Evolutionary conservation across 2,888 invertebrate genomes (phyloP).

Genomic region (Ennomos erosarius): DNA sequence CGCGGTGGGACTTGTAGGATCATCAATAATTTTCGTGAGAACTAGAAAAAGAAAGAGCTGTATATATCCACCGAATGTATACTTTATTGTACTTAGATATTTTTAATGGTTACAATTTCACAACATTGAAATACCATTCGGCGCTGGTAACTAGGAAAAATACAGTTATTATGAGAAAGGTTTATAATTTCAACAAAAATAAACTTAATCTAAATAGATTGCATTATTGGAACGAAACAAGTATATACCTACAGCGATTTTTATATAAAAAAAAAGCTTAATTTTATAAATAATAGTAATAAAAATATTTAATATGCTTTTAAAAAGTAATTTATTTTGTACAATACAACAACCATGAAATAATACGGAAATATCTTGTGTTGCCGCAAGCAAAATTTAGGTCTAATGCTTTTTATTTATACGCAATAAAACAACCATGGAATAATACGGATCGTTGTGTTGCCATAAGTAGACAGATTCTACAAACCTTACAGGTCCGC

Average conservation of each 20-base stretch:
- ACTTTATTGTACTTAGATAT: slow-evolving; percentile 30
- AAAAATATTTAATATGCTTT: slow-evolving; percentile 20
- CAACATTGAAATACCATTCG: slow-evolving; percentile 13
- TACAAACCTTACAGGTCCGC: slow-evolving; percentile 18
- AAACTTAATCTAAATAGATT: slow-evolving; percentile 35
- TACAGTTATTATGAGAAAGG: slow-evolving; percentile 12
- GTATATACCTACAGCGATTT: slow-evolving; percentile 37
- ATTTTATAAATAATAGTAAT: slow-evolving; percentile 17
- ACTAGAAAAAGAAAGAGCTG: slow-evolving; percentile 6
- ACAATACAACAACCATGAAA: slow-evolving; percentile 17
- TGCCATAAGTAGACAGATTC: neutral
- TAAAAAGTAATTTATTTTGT: slow-evolving; percentile 19
- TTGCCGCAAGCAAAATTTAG: slow-evolving; percentile 6
- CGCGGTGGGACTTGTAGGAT: no score
- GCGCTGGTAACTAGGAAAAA: slow-evolving; percentile 32
- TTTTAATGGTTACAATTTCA: slow-evolving; percentile 12
- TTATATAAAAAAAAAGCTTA: slow-evolving; percentile 28
- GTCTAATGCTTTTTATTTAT: neutral
- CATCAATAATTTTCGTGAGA: no score
- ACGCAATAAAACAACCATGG: no score
- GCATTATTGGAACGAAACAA: slow-evolving; percentile 33
- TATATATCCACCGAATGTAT: slow-evolving; percentile 22
- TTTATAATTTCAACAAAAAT: slow-evolving; percentile 32
- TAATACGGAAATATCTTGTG: slow-evolving; percentile 8
- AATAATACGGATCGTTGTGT: no score